phyloP scores from a whole-genome alignment of 37 sponge, comb jelly and placozoan genomes.

The Lycopodina hypogea region DNA sequence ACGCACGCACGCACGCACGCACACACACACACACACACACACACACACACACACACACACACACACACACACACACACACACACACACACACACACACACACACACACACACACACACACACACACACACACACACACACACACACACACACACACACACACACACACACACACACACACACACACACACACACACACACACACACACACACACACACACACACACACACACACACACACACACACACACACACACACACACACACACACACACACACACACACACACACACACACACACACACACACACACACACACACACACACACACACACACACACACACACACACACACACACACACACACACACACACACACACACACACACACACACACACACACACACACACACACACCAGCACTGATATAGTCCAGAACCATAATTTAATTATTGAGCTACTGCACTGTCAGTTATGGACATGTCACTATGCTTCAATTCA shows the following conservation, averaged over 20 bases:
- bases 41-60: constrained; percentile 36
- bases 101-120: constrained; percentile 44
- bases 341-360: constrained; percentile 58
- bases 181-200: constrained; percentile 51
- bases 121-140: constrained; percentile 49
- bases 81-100: constrained; percentile 51
- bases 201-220: constrained; percentile 52
- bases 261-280: constrained; percentile 57
- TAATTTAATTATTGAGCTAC: no score
- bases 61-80: constrained; percentile 56
- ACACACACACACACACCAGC: constrained; percentile 53
- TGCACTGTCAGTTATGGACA: no score
- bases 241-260: constrained; percentile 58
- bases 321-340: constrained; percentile 48
- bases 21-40: background rate
- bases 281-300: constrained; percentile 54
- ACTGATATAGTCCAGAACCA: no score
- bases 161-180: constrained; percentile 50
- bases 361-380: constrained; percentile 63
- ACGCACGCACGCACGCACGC: constrained; percentile 2
- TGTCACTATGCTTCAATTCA: no score
- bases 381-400: constrained; percentile 61
- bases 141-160: constrained; percentile 55
- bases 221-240: constrained; percentile 57
- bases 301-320: constrained; percentile 51